A percentile compares a stretch with the other conserved stretches of the same genome.
Conservation (phyloP, 2,797 vertebrate species). For the Micropoecilia bifurca region DNA sequence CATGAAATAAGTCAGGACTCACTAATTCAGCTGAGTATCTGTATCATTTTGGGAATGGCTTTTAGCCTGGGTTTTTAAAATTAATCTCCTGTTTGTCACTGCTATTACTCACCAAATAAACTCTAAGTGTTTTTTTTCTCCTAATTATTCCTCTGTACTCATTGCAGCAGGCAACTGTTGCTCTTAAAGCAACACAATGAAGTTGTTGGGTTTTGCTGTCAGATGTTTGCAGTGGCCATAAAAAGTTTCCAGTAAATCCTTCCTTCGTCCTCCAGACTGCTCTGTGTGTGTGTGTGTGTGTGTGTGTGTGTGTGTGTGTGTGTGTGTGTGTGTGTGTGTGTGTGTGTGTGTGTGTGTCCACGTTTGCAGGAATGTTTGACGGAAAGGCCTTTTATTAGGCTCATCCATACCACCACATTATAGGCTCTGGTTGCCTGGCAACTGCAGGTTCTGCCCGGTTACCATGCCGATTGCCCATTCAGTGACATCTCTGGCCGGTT, state of each 20-base stretch:
- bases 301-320: constrained; percentile 38
- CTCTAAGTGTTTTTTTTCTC: too few species aligned
- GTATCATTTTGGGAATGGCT: constrained; percentile 25
- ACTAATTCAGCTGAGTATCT: not conserved
- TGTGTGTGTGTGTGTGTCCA: constrained; percentile 41
- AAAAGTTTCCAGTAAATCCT: constrained; percentile 59
- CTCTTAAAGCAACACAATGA: constrained; percentile 34
- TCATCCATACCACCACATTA: constrained; percentile 86
- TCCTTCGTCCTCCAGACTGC: constrained; percentile 55
- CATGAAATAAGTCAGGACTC: not conserved
- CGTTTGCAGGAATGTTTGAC: constrained; percentile 77
- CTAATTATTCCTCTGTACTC: not conserved
- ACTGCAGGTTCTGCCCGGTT: constrained; percentile 83
- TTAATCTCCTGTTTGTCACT: constrained; percentile 8
- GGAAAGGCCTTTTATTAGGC: constrained; percentile 79
- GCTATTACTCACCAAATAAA: too few species aligned
- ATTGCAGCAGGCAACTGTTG: constrained; percentile 1
- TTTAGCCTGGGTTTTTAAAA: constrained; percentile 57
- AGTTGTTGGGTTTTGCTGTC: constrained; percentile 52
- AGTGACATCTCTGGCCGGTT: constrained; percentile 79
- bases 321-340: constrained; percentile 29
- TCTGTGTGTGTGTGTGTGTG: constrained; percentile 26
- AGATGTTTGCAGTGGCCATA: constrained; percentile 58
- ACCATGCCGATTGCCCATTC: constrained; percentile 82
- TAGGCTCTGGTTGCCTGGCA: constrained; percentile 84